Conservation (phyloP, 2,113 vertebrate species). For the Zingel zingel region DNA sequence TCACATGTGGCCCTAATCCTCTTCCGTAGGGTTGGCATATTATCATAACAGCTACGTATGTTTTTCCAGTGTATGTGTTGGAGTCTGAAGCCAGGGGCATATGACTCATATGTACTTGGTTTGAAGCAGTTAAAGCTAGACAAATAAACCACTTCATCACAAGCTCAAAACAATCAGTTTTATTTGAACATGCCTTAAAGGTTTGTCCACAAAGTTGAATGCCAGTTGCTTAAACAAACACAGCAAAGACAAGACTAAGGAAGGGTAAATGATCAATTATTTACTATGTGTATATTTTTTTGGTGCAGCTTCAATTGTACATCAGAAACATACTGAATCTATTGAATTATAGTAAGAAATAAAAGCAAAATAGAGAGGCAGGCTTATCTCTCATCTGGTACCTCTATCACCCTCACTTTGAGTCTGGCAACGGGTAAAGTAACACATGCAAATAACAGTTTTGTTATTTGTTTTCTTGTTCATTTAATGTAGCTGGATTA, state of each 20-base stretch:
- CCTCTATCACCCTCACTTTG: background rate
- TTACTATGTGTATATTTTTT: constrained; percentile 19
- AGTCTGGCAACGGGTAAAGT: background rate
- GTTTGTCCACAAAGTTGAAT: constrained; percentile 1
- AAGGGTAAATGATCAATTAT: constrained; percentile 23
- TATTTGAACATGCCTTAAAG: constrained; percentile 45
- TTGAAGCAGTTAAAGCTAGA: constrained; percentile 20
- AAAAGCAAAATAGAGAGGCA: background rate
- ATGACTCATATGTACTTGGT: background rate
- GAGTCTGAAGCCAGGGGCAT: constrained; percentile 7
- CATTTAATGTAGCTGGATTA: background rate
- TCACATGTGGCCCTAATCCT: too few relatives aligned
- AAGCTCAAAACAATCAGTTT: constrained; percentile 11
- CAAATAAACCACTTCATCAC: constrained; percentile 36
- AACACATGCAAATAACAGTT: background rate
- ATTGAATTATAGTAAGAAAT: background rate
- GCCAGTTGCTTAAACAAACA: constrained; percentile 41
- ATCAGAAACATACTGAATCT: background rate
- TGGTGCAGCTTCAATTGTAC: background rate
- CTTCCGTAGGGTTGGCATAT: background rate
- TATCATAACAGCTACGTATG: background rate
- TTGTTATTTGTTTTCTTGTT: background rate
- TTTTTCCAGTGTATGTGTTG: background rate
- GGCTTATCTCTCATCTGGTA: background rate
- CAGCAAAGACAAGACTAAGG: background rate